Percentiles rank a stretch among this genome's conserved stretches.
These are phyloP conservation scores for Pseudachorutes palmiensis DNA, from an alignment of 1,140 invertebrate species.

Conservation along the genomic window DNA sequence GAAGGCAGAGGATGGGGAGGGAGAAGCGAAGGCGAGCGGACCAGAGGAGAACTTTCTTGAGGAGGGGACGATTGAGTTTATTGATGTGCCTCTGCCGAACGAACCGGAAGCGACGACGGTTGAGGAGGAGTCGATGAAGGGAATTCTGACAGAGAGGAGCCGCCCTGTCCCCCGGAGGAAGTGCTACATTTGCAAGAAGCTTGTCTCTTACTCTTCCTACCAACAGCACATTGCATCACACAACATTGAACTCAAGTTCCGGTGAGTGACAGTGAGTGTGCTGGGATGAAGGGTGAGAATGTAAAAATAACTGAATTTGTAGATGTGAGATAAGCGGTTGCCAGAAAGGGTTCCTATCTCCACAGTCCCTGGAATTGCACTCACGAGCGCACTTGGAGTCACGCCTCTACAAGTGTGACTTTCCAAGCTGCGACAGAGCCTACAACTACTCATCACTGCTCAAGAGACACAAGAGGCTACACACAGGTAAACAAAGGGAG, in stretches of 20 bases:
- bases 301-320: not conserved
- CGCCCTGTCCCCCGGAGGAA: not conserved
- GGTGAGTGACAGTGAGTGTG: not conserved
- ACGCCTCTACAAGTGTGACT: slow-evolving; percentile 29
- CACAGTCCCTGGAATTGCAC: slow-evolving; percentile 22
- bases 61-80: too few relatives aligned
- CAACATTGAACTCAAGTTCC: not conserved
- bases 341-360: not conserved
- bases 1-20: too few relatives aligned
- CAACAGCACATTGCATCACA: not conserved
- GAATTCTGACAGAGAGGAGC: not conserved
- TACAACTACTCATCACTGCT: slow-evolving; percentile 37
- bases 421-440: slow-evolving; percentile 28
- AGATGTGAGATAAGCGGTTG: not conserved
- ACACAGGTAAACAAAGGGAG: slow-evolving; percentile 13
- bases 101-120: not conserved
- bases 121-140: not conserved
- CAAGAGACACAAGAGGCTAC: slow-evolving; percentile 33
- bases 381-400: slow-evolving; percentile 30
- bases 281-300: not conserved
- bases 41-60: too few relatives aligned
- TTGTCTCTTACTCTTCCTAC: not conserved
- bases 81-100: too few relatives aligned
- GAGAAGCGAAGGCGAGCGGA: too few relatives aligned
- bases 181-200: not conserved